These are phyloP conservation scores for Tetropium fuscum DNA, from an alignment of 2,888 invertebrate genomes.

Conservation along the genomic window DNA sequence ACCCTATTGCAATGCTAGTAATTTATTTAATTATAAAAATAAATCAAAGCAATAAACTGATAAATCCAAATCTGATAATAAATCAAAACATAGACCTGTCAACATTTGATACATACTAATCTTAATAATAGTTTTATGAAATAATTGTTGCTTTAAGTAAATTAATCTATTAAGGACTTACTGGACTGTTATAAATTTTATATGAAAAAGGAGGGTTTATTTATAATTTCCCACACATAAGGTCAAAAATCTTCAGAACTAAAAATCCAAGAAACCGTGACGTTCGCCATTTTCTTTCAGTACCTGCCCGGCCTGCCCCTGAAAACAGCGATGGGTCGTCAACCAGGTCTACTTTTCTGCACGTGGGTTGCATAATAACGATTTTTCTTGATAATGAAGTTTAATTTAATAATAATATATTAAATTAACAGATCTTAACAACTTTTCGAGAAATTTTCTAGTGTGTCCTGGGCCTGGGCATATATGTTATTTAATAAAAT, in stretches of 20 bases:
- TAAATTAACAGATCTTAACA: too few species aligned
- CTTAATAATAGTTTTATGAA: neutral
- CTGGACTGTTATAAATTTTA: conserved; percentile 21
- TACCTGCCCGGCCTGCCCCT: conserved; percentile 30
- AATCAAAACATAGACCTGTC: conserved; percentile 22
- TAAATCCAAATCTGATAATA: conserved; percentile 19
- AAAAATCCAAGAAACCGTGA: conserved; percentile 22
- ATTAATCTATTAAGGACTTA: conserved; percentile 30
- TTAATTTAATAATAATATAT: too few species aligned
- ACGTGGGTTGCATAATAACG: conserved; percentile 45
- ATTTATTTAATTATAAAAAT: neutral
- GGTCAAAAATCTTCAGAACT: conserved; percentile 29
- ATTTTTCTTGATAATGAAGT: too few species aligned
- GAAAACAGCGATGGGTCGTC: conserved; percentile 35
- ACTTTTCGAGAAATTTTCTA: too few species aligned
- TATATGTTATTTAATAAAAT: too few species aligned
- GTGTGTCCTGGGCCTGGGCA: too few species aligned
- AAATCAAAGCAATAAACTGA: neutral
- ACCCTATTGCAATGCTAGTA: neutral
- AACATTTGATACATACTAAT: conserved; percentile 3
- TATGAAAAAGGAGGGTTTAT: conserved; percentile 11
- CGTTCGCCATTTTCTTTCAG: conserved; percentile 43
- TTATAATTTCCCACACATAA: conserved; percentile 4
- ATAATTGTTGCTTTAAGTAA: conserved; percentile 8
- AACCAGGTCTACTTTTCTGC: conserved; percentile 37